These are phyloP conservation scores for Campoplex nolae DNA, from an alignment of 2,888 invertebrate species.

Conservation along the genomic window DNA sequence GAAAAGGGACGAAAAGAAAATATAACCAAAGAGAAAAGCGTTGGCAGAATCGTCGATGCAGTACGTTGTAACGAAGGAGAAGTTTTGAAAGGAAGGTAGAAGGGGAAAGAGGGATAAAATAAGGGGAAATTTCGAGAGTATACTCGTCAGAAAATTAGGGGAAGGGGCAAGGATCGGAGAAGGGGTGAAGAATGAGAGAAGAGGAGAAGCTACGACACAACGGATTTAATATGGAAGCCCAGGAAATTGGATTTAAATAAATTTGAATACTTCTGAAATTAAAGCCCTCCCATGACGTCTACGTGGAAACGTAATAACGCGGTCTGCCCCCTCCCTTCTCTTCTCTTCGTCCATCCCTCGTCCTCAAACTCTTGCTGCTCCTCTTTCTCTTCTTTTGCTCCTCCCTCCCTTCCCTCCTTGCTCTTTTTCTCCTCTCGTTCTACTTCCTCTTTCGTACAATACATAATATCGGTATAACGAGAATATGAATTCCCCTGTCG, in stretches of 20 bases:
- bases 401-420: slow-evolving; percentile 58
- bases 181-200: slow-evolving; percentile 63
- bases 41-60: slow-evolving; percentile 48
- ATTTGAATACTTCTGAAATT: slow-evolving; percentile 84
- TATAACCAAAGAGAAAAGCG: slow-evolving; percentile 48
- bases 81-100: slow-evolving; percentile 5
- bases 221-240: slow-evolving; percentile 81
- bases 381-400: slow-evolving; percentile 45
- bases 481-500: slow-evolving; percentile 60
- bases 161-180: slow-evolving; percentile 61
- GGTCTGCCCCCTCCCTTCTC: slow-evolving; percentile 69
- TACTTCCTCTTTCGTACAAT: slow-evolving; percentile 66
- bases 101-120: slow-evolving; percentile 12
- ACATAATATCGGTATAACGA: slow-evolving; percentile 67
- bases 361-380: slow-evolving; percentile 36
- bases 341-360: slow-evolving; percentile 60
- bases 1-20: slow-evolving; percentile 18
- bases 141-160: slow-evolving; percentile 60
- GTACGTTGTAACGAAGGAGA: slow-evolving; percentile 38
- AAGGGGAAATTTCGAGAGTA: slow-evolving; percentile 49
- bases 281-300: slow-evolving; percentile 82
- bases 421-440: slow-evolving; percentile 51
- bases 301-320: slow-evolving; percentile 82
- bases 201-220: slow-evolving; percentile 78
- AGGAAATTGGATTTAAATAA: slow-evolving; percentile 83